phyloP scores from a whole-genome alignment of 2,888 invertebrate species.

The Dorcus hopei region DNA sequence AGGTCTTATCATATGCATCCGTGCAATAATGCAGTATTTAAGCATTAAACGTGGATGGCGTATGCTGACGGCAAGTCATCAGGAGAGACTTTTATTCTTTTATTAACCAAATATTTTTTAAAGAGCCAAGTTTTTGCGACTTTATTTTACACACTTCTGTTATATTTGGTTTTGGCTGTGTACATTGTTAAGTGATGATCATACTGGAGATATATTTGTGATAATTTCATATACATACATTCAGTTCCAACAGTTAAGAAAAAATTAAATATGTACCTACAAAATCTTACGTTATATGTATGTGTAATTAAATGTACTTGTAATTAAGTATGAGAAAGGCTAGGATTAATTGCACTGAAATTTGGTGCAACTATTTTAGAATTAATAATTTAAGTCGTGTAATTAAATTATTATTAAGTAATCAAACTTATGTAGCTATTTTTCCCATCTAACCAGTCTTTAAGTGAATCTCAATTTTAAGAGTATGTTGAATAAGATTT shows the following conservation, averaged over 20 bases:
- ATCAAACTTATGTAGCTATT: too few relatives aligned
- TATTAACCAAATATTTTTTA: constrained; percentile 56
- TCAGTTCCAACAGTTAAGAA: constrained; percentile 1
- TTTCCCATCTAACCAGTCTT: too few relatives aligned
- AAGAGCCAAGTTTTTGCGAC: constrained; percentile 3
- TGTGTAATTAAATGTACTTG: too few relatives aligned
- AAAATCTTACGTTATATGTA: too few relatives aligned
- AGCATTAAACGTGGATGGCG: constrained; percentile 89
- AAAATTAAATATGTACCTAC: too few relatives aligned
- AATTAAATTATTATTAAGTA: too few relatives aligned
- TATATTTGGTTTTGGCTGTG: background rate
- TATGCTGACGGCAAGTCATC: constrained; percentile 78
- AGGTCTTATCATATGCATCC: constrained; percentile 82
- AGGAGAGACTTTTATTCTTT: constrained; percentile 83
- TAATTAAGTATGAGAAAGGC: too few relatives aligned
- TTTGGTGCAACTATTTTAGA: too few relatives aligned
- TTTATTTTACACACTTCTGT: constrained; percentile 2
- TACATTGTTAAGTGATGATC: background rate
- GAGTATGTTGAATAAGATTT: too few relatives aligned
- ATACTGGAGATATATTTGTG: background rate
- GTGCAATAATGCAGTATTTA: constrained; percentile 83
- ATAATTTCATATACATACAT: constrained; percentile 1
- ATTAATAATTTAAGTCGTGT: too few relatives aligned
- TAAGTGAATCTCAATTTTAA: too few relatives aligned
- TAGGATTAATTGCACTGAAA: too few relatives aligned